Conservation (phyloP, 2,888 invertebrate genomes). For the Strigamia crassipes region DNA sequence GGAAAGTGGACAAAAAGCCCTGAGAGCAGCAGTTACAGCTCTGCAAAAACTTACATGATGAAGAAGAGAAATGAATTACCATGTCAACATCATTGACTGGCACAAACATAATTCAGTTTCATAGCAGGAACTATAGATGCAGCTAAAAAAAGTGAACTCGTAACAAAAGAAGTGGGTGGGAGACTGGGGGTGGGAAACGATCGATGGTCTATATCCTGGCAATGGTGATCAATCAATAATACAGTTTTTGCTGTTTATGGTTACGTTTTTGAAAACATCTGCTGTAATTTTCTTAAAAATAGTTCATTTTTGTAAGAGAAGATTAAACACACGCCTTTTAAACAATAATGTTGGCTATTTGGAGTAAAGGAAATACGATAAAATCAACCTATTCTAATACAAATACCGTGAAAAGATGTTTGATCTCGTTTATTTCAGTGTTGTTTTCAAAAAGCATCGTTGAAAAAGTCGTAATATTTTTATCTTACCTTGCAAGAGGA, state of each 20-base stretch:
- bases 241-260: not conserved
- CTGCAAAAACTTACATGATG: slow-evolving; percentile 18
- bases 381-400: not conserved
- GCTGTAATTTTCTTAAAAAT: not conserved
- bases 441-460: not conserved
- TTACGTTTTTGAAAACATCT: not conserved
- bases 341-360: not conserved
- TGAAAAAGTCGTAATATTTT: not conserved
- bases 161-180: not conserved
- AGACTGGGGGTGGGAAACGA: not conserved
- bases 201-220: not conserved
- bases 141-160: not conserved
- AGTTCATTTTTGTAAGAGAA: not conserved
- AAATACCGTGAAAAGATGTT: not conserved
- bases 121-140: not conserved
- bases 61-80: not conserved
- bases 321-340: not conserved
- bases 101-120: not conserved
- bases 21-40: slow-evolving; percentile 18
- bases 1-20: slow-evolving; percentile 25
- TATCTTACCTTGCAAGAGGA: not conserved
- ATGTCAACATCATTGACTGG: not conserved
- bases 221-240: not conserved
- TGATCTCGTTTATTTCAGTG: not conserved
- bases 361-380: not conserved